Conservation (phyloP, 1,140 invertebrate genomes). For the Schmidtea mediterranea region DNA sequence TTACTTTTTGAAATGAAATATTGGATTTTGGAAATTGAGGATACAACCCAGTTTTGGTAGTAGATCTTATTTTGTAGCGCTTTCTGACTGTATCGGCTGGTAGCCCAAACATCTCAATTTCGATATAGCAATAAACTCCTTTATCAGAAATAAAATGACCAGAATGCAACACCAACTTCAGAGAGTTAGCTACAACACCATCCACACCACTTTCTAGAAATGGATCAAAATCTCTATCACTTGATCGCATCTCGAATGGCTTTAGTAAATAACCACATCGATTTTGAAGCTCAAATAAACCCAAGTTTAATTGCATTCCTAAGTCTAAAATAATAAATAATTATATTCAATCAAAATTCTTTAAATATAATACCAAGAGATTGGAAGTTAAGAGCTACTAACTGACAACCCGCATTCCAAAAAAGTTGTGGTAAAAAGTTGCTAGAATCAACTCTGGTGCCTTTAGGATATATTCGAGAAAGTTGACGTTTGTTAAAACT, state of each 20-base stretch:
- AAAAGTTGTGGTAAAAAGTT: constrained; percentile 72
- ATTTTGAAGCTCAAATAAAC: neutral
- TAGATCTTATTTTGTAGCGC: constrained; percentile 81
- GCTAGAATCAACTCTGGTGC: constrained; percentile 34
- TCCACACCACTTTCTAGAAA: constrained; percentile 98
- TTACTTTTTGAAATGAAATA: too few relatives aligned
- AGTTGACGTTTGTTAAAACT: neutral
- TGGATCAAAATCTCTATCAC: constrained; percentile 84
- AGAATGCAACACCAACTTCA: constrained; percentile 70
- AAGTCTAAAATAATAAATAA: constrained; percentile 85
- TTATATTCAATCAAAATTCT: too few relatives aligned
- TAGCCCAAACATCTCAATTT: constrained; percentile 97
- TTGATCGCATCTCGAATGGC: constrained; percentile 57
- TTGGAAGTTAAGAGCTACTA: constrained; percentile 84
- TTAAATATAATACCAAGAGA: constrained; percentile 35
- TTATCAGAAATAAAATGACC: constrained; percentile 98
- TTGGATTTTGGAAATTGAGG: constrained; percentile 22
- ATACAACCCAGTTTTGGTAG: constrained; percentile 72
- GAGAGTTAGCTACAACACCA: constrained; percentile 91
- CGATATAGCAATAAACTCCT: constrained; percentile 92
- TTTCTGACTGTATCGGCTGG: constrained; percentile 93
- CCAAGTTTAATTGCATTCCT: constrained; percentile 40
- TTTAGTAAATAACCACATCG: constrained; percentile 1
- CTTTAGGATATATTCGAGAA: constrained; percentile 2
- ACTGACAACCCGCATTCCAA: constrained; percentile 74